Conservation (phyloP, 2,113 vertebrate genomes). For the Eurypyga helias region DNA sequence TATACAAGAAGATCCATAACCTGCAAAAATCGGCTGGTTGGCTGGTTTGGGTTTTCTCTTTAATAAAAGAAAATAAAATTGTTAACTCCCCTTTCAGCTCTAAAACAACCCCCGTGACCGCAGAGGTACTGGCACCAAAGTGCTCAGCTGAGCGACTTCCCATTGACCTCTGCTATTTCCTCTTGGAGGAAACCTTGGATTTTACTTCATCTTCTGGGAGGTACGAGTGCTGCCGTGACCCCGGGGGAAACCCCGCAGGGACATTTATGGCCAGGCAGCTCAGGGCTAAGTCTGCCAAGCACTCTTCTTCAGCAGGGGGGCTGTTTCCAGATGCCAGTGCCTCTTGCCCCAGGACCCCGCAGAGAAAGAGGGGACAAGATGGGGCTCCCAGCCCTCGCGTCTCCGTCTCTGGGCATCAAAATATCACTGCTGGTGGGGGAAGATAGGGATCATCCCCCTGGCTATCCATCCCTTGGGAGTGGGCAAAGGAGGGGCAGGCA, state of each 20-base stretch:
- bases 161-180: background rate
- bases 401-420: background rate
- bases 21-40: background rate
- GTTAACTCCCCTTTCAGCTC: background rate
- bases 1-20: background rate
- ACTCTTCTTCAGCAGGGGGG: background rate
- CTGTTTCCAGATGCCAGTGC: rapidly evolving
- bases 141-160: background rate
- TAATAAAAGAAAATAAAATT: background rate
- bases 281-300: rapidly evolving
- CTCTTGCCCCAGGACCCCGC: rapidly evolving
- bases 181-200: background rate
- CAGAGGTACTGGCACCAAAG: background rate
- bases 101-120: background rate
- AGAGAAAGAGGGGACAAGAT: background rate
- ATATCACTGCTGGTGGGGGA: background rate
- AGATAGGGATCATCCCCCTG: background rate
- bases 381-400: rapidly evolving
- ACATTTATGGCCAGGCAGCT: background rate
- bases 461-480: constrained; percentile 3
- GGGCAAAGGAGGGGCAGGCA: background rate
- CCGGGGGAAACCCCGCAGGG: background rate
- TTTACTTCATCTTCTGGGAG: background rate
- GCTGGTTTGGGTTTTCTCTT: background rate
- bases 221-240: background rate